A percentile compares a stretch with the other conserved stretches of the same genome.
These are phyloP conservation scores for Helobdella robusta DNA, from an alignment of 2,888 invertebrate genomes.

Conservation along the genomic window DNA sequence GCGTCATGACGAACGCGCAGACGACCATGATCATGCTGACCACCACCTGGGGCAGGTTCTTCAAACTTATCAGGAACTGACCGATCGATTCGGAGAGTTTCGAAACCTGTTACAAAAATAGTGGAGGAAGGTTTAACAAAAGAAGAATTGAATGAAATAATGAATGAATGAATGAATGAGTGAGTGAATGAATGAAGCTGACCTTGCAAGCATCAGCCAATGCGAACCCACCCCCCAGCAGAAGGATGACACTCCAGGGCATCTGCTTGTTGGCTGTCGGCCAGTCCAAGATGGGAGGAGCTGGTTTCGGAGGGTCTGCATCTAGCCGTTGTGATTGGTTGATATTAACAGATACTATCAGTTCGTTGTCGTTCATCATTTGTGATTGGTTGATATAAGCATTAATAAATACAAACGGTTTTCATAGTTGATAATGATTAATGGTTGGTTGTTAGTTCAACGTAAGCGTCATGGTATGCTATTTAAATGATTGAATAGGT, in stretches of 20 bases:
- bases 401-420: too few relatives aligned
- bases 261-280: constrained; percentile 71
- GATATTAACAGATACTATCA: too few relatives aligned
- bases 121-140: neutral
- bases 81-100: constrained; percentile 43
- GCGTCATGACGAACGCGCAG: constrained; percentile 42
- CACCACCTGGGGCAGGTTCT: constrained; percentile 39
- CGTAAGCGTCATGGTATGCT: too few relatives aligned
- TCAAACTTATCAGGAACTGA: constrained; percentile 37
- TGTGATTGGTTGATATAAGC: too few relatives aligned
- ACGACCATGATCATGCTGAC: constrained; percentile 40
- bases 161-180: too few relatives aligned
- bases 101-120: constrained; percentile 37
- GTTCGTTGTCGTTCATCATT: too few relatives aligned
- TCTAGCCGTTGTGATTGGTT: too few relatives aligned
- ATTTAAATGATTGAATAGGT: too few relatives aligned
- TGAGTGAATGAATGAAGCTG: neutral
- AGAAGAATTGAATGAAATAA: neutral
- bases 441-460: too few relatives aligned
- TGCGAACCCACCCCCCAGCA: constrained; percentile 81
- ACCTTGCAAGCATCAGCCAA: constrained; percentile 72
- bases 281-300: constrained; percentile 54
- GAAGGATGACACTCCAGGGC: constrained; percentile 79
- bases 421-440: too few relatives aligned
- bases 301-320: constrained; percentile 27